phyloP scores from a whole-genome alignment of 2,888 invertebrate species.

The Phortica okadai region DNA sequence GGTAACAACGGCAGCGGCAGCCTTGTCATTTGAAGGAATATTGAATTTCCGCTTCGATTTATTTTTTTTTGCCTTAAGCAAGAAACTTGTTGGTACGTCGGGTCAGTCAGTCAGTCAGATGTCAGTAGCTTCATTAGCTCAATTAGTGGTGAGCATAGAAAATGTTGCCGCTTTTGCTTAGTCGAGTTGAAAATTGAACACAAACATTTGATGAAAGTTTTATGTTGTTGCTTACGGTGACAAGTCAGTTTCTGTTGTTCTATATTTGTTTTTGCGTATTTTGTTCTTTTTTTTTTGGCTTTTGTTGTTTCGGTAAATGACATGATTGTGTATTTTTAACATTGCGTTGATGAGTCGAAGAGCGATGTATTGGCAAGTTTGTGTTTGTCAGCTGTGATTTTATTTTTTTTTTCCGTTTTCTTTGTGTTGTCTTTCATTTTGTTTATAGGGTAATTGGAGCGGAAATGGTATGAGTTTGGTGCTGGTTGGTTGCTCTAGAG shows the following conservation, averaged over 20 bases:
- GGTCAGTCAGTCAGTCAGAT: neutral
- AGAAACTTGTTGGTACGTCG: neutral
- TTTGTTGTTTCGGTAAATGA: neutral
- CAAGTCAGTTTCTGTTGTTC: neutral
- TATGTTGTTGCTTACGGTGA: neutral
- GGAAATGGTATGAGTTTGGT: neutral
- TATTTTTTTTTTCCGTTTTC: neutral
- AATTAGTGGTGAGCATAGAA: constrained; percentile 14
- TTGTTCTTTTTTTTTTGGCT: neutral
- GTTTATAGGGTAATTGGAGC: neutral
- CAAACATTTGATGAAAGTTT: constrained; percentile 28
- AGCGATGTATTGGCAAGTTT: neutral
- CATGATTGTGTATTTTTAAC: neutral
- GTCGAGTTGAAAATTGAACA: constrained; percentile 13
- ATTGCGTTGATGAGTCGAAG: neutral
- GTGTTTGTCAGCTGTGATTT: neutral
- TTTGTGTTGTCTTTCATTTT: neutral
- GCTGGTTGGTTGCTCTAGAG: neutral
- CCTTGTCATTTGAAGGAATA: neutral
- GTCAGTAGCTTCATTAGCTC: constrained; percentile 16
- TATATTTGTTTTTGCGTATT: neutral
- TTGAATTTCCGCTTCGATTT: constrained; percentile 12
- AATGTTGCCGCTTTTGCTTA: constrained; percentile 6
- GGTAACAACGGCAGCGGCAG: neutral
- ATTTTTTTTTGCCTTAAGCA: neutral